phyloP scores from a whole-genome alignment of 2,888 invertebrate genomes.

The Auanema sp. region DNA sequence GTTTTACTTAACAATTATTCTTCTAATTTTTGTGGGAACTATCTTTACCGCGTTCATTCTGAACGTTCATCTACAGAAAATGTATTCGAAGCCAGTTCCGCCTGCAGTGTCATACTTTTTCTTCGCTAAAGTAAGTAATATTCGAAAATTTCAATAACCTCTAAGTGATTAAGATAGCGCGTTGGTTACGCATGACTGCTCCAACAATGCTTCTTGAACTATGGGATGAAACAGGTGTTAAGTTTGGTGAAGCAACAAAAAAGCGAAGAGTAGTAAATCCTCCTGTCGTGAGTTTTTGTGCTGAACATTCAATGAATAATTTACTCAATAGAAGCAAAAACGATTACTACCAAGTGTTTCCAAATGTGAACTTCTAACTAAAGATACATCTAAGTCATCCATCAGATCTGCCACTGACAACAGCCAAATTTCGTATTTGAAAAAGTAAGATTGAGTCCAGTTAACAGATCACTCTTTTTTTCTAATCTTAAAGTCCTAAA shows the following conservation, averaged over 20 bases:
- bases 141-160: neutral
- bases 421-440: neutral
- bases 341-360: too few species aligned
- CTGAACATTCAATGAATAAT: neutral
- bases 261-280: slow-evolving; percentile 32
- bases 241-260: slow-evolving; percentile 23
- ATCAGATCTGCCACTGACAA: neutral
- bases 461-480: too few species aligned
- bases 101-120: slow-evolving; percentile 58
- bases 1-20: slow-evolving; percentile 61
- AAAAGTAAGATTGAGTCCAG: too few species aligned
- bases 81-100: slow-evolving; percentile 58
- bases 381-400: neutral
- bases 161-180: slow-evolving; percentile 34
- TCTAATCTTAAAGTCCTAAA: too few species aligned
- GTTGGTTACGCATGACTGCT: slow-evolving; percentile 55
- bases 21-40: slow-evolving; percentile 62
- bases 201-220: slow-evolving; percentile 59
- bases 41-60: slow-evolving; percentile 63
- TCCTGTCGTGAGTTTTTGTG: neutral
- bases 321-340: neutral
- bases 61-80: slow-evolving; percentile 62
- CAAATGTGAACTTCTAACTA: neutral
- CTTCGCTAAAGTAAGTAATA: slow-evolving; percentile 51
- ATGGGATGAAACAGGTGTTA: slow-evolving; percentile 53